Percentiles rank a stretch among this genome's conserved stretches.
phyloP scores from a whole-genome alignment of 2,113 vertebrate species.

The Tenebrosternarchus preto region DNA sequence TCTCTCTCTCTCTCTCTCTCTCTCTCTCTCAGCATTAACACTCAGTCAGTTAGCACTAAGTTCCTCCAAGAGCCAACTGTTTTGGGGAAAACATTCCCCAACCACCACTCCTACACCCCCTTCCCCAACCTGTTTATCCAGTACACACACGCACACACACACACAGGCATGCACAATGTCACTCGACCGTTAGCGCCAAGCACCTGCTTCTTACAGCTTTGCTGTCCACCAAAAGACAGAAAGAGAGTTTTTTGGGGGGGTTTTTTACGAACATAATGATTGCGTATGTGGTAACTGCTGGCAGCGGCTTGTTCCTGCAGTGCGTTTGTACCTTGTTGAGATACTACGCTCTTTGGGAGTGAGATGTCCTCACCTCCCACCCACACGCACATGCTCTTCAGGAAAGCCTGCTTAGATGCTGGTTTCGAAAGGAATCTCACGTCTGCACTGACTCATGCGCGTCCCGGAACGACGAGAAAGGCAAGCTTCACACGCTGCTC shows the following conservation, averaged over 20 bases:
- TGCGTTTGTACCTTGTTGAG: no score
- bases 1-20: conserved; percentile 52
- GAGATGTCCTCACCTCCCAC: no score
- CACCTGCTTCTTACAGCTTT: conserved; percentile 78
- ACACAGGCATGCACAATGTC: conserved; percentile 50
- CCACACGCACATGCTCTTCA: no score
- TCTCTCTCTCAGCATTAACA: conserved; percentile 65
- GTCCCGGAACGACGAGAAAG: no score
- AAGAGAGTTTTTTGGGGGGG: not conserved
- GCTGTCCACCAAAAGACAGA: conserved; percentile 49
- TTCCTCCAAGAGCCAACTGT: conserved; percentile 59
- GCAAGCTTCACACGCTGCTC: no score
- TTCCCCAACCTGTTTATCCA: conserved; percentile 78
- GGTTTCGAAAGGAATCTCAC: no score
- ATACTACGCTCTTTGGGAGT: no score
- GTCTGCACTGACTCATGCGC: no score
- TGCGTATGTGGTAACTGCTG: no score
- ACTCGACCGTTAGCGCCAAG: conserved; percentile 68
- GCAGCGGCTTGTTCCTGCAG: no score
- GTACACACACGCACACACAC: conserved; percentile 49
- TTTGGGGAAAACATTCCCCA: conserved; percentile 63
- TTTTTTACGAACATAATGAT: no score
- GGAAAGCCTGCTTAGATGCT: no score
- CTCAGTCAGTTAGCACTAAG: conserved; percentile 68
- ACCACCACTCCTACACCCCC: conserved; percentile 50